Evolutionary conservation across 2,113 vertebrate genomes (phyloP).

Genomic region (Circaetus cinerascens): DNA sequence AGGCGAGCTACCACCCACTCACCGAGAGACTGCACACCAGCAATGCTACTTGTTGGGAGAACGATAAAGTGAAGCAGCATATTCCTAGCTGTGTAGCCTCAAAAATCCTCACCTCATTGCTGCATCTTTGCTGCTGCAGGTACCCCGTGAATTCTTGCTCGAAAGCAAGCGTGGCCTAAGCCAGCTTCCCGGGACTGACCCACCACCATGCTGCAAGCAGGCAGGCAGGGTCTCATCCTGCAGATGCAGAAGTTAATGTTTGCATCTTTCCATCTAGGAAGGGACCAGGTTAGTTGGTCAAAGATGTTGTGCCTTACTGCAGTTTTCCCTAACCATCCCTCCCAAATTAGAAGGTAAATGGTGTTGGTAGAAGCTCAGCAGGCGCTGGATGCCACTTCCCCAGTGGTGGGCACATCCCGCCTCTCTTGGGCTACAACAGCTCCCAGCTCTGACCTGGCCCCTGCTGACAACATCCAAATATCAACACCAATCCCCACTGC

Average conservation of each 20-base stretch:
- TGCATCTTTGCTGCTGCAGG: neutral
- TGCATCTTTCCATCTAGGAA: neutral
- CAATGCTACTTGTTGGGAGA: neutral
- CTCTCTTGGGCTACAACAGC: neutral
- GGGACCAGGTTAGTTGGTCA: neutral
- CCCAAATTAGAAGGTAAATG: neutral
- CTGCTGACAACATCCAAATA: neutral
- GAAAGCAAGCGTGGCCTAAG: neutral
- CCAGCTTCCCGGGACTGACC: neutral
- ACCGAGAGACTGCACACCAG: accelerated
- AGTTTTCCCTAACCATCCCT: neutral
- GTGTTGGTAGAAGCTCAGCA: neutral
- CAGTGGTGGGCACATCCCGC: neutral
- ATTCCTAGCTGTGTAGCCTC: neutral
- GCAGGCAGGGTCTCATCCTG: neutral
- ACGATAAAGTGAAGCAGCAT: neutral
- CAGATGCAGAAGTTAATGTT: neutral
- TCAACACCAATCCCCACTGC: accelerated
- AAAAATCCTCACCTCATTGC: neutral
- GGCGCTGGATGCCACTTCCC: neutral
- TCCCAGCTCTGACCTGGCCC: neutral
- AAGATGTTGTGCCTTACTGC: neutral
- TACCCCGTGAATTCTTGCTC: neutral
- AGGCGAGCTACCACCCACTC: neutral
- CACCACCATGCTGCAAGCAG: neutral